Conservation (phyloP, 2,888 invertebrate species). For the Xestia ashworthii region DNA sequence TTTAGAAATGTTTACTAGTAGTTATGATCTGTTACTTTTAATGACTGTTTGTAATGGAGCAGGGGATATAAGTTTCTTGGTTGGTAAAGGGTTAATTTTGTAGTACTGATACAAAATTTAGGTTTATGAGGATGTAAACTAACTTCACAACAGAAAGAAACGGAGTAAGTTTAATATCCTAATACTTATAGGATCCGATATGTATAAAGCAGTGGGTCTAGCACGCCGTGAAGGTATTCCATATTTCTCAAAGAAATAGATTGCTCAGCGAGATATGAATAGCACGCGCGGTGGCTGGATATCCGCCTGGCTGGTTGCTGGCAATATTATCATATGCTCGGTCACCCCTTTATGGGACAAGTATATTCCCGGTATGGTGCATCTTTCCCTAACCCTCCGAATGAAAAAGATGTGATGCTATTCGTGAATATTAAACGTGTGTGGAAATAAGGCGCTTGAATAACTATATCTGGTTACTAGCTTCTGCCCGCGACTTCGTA, state of each 20-base stretch:
- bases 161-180: neutral
- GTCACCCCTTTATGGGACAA: neutral
- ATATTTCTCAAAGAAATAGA: neutral
- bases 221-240: neutral
- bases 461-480: neutral
- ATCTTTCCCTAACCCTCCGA: too few species aligned
- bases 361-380: neutral
- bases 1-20: constrained; percentile 71
- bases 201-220: neutral
- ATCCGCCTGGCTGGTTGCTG: neutral
- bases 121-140: neutral
- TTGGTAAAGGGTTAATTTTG: too few species aligned
- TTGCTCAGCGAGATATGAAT: neutral
- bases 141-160: too few species aligned
- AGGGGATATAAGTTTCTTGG: neutral
- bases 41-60: constrained; percentile 3
- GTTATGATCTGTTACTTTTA: constrained; percentile 49
- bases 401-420: too few species aligned
- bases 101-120: neutral
- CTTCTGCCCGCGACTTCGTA: too few species aligned
- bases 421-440: too few species aligned
- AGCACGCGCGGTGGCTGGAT: neutral
- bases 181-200: neutral
- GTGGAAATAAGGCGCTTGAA: too few species aligned
- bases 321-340: too few species aligned